A percentile compares a stretch with the other conserved stretches of the same genome.
phyloP scores from a whole-genome alignment of 2,888 invertebrate genomes.

The Morinoia aosen region DNA sequence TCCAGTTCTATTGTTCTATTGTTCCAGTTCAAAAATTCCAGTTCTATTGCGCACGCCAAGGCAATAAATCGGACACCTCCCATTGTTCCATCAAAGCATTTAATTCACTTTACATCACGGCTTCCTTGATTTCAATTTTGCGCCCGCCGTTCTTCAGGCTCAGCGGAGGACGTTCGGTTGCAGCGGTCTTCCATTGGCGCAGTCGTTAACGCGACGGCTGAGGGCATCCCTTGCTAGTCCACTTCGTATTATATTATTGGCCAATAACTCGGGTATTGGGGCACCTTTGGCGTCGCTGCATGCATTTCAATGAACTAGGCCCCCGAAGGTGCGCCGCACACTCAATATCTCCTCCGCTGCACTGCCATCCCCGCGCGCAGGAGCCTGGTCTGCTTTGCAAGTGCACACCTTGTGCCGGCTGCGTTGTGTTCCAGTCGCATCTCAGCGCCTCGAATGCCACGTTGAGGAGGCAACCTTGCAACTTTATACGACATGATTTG shows the following conservation, averaged over 20 bases:
- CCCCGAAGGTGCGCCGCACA: neutral
- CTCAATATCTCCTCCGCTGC: neutral
- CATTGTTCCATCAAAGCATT: neutral
- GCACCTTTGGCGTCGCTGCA: neutral
- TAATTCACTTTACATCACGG: neutral
- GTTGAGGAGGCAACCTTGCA: neutral
- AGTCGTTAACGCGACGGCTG: neutral
- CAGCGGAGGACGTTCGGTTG: neutral
- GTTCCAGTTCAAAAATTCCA: too few species aligned
- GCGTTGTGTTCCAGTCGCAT: neutral
- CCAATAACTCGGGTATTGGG: neutral
- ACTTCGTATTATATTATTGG: neutral
- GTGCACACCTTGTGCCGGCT: neutral
- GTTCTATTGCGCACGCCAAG: neutral
- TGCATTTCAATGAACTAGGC: slow-evolving; percentile 1
- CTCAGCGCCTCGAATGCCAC: neutral
- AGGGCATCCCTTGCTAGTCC: neutral
- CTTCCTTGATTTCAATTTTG: neutral
- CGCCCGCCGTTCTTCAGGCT: neutral
- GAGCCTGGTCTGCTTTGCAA: neutral
- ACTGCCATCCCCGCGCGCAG: neutral
- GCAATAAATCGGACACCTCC: neutral
- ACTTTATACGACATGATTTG: neutral
- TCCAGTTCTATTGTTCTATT: too few species aligned
- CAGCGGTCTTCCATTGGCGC: neutral